A percentile compares a stretch with the other conserved stretches of the same genome.
phyloP scores from a whole-genome alignment of 2,797 vertebrate genomes.

The Orientallactaga sibirica region DNA sequence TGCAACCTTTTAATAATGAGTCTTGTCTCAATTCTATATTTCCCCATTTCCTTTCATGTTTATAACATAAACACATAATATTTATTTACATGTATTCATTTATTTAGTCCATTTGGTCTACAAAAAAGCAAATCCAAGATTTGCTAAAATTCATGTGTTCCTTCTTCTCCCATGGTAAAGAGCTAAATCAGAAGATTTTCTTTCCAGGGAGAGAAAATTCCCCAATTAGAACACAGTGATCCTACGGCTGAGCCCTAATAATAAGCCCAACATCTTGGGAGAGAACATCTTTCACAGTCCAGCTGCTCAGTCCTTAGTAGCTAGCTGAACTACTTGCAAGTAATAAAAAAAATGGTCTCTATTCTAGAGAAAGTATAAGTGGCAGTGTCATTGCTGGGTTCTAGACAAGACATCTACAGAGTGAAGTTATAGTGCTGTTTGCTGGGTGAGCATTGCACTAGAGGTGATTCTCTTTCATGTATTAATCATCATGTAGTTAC shows the following conservation, averaged over 20 bases:
- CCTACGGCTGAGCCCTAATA: conserved; percentile 41
- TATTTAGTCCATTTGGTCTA: background rate
- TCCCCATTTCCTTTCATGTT: background rate
- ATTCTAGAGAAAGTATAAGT: background rate
- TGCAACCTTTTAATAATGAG: background rate
- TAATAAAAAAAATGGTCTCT: background rate
- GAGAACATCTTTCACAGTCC: conserved; percentile 59
- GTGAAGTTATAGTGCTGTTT: background rate
- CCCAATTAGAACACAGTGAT: conserved; percentile 59
- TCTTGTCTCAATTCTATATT: background rate
- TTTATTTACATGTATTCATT: background rate
- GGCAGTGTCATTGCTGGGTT: background rate
- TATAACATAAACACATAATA: background rate
- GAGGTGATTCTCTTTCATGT: background rate
- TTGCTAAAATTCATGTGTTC: conserved; percentile 29
- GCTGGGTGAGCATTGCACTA: background rate
- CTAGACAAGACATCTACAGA: background rate
- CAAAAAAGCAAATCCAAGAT: background rate
- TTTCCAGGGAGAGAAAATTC: conserved; percentile 45
- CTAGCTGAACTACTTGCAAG: conserved; percentile 23
- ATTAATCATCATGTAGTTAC: background rate
- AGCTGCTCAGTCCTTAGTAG: conserved; percentile 14
- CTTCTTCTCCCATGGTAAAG: background rate
- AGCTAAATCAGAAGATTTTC: conserved; percentile 34
- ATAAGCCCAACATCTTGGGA: conserved; percentile 51